Conservation (phyloP, 2,797 vertebrate species). For the Meriones psammophilus region DNA sequence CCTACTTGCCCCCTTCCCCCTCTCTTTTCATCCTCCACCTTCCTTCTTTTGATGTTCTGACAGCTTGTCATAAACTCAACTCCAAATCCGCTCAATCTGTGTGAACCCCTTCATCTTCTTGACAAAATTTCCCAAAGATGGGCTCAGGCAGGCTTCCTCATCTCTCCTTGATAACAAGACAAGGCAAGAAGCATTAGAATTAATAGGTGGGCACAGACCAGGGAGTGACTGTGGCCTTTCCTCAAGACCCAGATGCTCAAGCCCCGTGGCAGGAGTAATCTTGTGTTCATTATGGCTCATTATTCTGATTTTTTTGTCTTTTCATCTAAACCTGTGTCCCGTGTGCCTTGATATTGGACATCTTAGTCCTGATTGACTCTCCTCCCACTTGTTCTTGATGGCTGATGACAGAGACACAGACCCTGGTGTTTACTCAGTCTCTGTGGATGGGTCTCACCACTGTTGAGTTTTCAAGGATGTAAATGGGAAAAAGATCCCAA, state of each 20-base stretch:
- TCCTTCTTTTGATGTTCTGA: not conserved
- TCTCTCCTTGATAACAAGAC: not conserved
- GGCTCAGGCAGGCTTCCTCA: not conserved
- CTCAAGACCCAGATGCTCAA: not conserved
- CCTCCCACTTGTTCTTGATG: too few relatives aligned
- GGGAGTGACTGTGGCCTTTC: not conserved
- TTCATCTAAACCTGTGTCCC: not conserved
- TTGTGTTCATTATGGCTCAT: not conserved
- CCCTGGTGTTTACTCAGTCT: not conserved
- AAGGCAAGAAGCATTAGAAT: not conserved
- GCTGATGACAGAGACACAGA: not conserved
- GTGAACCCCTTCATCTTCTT: not conserved
- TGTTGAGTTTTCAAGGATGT: not conserved
- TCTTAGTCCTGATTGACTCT: not conserved
- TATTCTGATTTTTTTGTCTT: not conserved
- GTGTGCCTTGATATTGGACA: not conserved
- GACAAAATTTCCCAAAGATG: not conserved
- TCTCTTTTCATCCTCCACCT: fast-evolving
- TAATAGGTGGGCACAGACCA: not conserved
- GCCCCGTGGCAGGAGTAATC: not conserved
- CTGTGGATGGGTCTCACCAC: not conserved
- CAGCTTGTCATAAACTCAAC: not conserved
- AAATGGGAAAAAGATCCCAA: too few relatives aligned
- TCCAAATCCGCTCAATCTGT: not conserved
- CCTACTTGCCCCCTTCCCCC: fast-evolving